A percentile compares a stretch with the other conserved stretches of the same genome.
Evolutionary conservation across 1,140 invertebrate species (phyloP).

Genomic region (Hylyphantes graminicola): DNA sequence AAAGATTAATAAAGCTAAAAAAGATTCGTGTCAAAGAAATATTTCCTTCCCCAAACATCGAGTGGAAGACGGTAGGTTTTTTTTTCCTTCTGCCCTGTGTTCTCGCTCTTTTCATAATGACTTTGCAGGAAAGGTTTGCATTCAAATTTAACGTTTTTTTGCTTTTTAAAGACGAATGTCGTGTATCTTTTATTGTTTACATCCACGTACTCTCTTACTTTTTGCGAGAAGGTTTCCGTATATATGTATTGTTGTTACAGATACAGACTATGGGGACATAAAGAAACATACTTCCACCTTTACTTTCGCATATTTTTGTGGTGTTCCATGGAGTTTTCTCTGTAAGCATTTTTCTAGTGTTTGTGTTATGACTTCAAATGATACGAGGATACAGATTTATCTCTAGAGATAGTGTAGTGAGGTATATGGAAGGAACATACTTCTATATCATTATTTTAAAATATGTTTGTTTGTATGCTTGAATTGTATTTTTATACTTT

Average conservation of each 20-base stretch:
- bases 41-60: conserved; percentile 17
- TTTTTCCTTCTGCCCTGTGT: conserved; percentile 34
- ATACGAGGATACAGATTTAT: conserved; percentile 1
- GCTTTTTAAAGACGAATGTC: conserved; percentile 41
- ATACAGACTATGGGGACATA: conserved; percentile 18
- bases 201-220: conserved; percentile 5
- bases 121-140: conserved; percentile 35
- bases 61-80: conserved; percentile 10
- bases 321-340: conserved; percentile 15
- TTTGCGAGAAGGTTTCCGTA: conserved; percentile 21
- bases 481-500: no score
- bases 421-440: neutral
- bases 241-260: conserved; percentile 28
- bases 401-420: neutral
- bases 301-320: conserved; percentile 35
- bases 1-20: conserved; percentile 25
- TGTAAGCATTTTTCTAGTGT: neutral
- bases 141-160: conserved; percentile 37
- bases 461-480: no score
- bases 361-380: conserved; percentile 2
- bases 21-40: conserved; percentile 28
- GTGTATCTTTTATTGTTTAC: conserved; percentile 47
- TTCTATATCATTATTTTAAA: no score
- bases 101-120: conserved; percentile 46
- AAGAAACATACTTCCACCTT: conserved; percentile 25